phyloP scores from a whole-genome alignment of 2,797 vertebrate genomes.

The Sternarchorhynchus goeldii region DNA sequence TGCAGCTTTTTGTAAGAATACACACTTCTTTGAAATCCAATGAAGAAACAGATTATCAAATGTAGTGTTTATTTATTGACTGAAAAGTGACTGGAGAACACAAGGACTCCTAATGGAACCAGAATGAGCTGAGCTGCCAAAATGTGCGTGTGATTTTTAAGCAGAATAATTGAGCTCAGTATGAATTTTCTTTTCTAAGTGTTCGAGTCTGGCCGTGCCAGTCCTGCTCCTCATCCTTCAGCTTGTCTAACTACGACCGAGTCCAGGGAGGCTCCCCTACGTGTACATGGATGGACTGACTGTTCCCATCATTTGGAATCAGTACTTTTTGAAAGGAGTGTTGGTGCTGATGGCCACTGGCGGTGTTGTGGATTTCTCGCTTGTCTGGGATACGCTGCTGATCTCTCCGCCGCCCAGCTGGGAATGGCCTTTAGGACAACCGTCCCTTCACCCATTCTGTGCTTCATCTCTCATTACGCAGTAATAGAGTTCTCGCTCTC shows the following conservation, averaged over 20 bases:
- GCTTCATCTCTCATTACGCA: conserved; percentile 44
- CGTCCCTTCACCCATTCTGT: conserved; percentile 29
- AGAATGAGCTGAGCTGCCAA: conserved; percentile 11
- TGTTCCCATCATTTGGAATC: conserved; percentile 32
- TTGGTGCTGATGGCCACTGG: conserved; percentile 33
- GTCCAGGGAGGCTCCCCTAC: neutral
- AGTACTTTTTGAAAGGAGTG: conserved; percentile 25
- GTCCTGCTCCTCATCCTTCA: neutral
- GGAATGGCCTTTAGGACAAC: conserved; percentile 21
- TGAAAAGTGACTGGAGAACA: conserved; percentile 22
- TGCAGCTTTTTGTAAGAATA: conserved; percentile 31
- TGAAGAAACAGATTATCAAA: conserved; percentile 32
- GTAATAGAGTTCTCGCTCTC: conserved; percentile 46
- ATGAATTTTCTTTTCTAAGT: too few relatives aligned
- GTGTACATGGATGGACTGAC: conserved; percentile 26
- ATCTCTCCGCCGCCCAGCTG: conserved; percentile 21
- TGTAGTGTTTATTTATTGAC: conserved; percentile 41
- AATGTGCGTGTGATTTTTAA: neutral
- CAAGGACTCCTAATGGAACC: neutral
- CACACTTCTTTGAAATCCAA: conserved; percentile 35
- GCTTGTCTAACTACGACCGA: conserved; percentile 1
- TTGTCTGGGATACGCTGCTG: conserved; percentile 36
- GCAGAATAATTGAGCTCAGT: too few relatives aligned
- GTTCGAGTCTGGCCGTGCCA: conserved; percentile 8
- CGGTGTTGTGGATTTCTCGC: conserved; percentile 31